Percentiles rank a stretch among this genome's conserved stretches.
Evolutionary conservation across 2,113 vertebrate genomes (phyloP).

Genomic region (Oreotrochilus melanogaster): DNA sequence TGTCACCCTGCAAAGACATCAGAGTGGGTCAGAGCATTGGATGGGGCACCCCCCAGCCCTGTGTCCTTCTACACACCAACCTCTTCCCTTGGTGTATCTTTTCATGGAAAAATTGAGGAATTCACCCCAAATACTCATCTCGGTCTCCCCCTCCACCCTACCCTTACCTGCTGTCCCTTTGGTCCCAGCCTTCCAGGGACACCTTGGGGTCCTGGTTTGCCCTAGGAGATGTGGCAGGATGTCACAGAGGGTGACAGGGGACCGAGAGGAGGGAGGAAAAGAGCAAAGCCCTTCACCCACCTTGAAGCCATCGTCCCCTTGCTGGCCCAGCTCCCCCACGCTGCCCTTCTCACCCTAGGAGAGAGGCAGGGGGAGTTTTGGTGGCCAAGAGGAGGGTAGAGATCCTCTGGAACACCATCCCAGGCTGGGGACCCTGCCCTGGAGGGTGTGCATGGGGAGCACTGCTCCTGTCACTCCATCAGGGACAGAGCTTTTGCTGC

Average conservation of each 20-base stretch:
- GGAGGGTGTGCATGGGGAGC: accelerated
- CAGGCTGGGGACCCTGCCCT: not conserved
- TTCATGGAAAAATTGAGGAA: not conserved
- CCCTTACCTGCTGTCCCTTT: constrained; percentile 85
- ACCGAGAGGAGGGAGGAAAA: not conserved
- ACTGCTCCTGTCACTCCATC: not conserved
- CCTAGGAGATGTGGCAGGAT: constrained; percentile 62
- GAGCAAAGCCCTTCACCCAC: constrained; percentile 50
- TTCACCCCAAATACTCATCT: not conserved
- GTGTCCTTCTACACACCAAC: not conserved
- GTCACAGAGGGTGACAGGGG: not conserved
- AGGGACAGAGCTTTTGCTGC: not conserved
- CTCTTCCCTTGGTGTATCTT: not conserved
- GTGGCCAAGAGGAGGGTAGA: not conserved
- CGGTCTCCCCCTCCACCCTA: not conserved
- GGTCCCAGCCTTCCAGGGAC: constrained; percentile 71
- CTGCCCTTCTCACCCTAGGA: constrained; percentile 86
- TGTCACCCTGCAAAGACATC: constrained; percentile 76
- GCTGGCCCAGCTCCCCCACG: constrained; percentile 76
- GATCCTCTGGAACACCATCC: accelerated
- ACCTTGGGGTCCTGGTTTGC: constrained; percentile 78
- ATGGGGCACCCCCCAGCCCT: not conserved
- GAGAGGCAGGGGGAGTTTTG: not conserved
- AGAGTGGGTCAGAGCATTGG: not conserved
- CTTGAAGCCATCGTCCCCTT: constrained; percentile 82